Base-by-base conservation (phyloP, 2,797 vertebrate genomes). In the Eulemur rubriventer region DNA sequence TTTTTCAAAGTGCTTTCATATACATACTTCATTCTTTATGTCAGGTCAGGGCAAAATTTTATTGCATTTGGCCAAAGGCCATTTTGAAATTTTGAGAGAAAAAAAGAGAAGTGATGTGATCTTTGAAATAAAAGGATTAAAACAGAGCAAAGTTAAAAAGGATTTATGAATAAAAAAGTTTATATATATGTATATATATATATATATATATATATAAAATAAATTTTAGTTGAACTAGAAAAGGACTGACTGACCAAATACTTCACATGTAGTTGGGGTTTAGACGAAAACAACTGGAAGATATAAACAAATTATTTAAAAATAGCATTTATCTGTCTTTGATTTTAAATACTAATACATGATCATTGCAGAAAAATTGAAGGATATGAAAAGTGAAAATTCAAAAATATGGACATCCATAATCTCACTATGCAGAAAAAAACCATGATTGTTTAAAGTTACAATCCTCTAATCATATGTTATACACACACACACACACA, bases 1-100 rank as follows among this genome's bases (percentile, higher is more conserved):
- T 89, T 92, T 92, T 94, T 75, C 85, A 80, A 89, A 93, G 63
- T 92, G 28, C 82, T 96, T 92, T 91, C 63, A 61, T 83, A 72
- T 70, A 86, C 73, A 65, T 70, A 92, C 81, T 80, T 83, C 28
- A 38, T 93, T 93, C 59, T 96, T 96, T 69, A 72, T 55, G 72
- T 91, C 41, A 95, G 55, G 73, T 96, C 61, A 83, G 57, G 75
- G 86, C 61, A 94, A 91, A 94, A 86, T 85, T 86, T 75, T 95
- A 95, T 86, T 91, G 73, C 79, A 95, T 95, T 93, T 97, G 57
- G 79, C 95, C 88, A 96, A 96, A 96, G 88, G 69, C 79, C 89
- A 91, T 94, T 93, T 92, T 95, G 63, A 96, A 98, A 92, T 48
- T 96, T 95, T 69, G 70, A 92, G 55, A 55, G 67, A 69, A 70